Conservation (phyloP, 2,797 vertebrate genomes). For the Morus bassanus region DNA sequence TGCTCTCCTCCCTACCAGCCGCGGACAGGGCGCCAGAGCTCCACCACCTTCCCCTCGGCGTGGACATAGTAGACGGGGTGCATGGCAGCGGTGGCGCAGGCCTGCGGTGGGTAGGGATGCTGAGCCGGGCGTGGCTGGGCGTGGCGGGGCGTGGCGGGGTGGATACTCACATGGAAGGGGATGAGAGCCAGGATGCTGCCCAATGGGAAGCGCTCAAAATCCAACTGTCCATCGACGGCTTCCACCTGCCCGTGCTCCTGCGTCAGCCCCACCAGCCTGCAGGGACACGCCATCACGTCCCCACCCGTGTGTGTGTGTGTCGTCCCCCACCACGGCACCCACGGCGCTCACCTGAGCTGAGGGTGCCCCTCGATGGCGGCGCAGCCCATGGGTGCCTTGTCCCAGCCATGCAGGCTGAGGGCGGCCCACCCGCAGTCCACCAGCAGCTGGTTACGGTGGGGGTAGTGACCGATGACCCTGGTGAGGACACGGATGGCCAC, state of each 20-base stretch:
- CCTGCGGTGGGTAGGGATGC: slow-evolving; percentile 52
- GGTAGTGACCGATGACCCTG: slow-evolving; percentile 82
- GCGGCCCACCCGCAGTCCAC: slow-evolving; percentile 85
- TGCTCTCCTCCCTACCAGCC: slow-evolving; percentile 76
- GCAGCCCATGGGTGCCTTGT: slow-evolving; percentile 75
- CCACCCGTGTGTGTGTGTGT: too few relatives aligned
- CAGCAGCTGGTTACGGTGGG: slow-evolving; percentile 83
- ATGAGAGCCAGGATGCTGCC: slow-evolving; percentile 79
- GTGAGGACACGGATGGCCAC: slow-evolving; percentile 84
- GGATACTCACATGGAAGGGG: slow-evolving; percentile 79
- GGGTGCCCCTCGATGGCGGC: slow-evolving; percentile 82
- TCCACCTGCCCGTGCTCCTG: slow-evolving; percentile 87
- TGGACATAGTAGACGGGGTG: slow-evolving; percentile 83
- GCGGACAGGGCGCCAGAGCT: slow-evolving; percentile 81
- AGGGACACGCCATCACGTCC: too few relatives aligned
- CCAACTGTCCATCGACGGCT: slow-evolving; percentile 73
- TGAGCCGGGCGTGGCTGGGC: fast-evolving
- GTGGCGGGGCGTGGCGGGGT: fast-evolving
- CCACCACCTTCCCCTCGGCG: slow-evolving; percentile 74
- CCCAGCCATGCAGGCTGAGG: slow-evolving; percentile 81
- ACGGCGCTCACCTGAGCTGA: neutral
- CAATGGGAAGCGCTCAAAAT: slow-evolving; percentile 79
- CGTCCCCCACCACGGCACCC: neutral
- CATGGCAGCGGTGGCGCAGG: slow-evolving; percentile 84
- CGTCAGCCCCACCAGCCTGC: slow-evolving; percentile 83